These are phyloP conservation scores for Chroicocephalus ridibundus DNA, from an alignment of 2,113 vertebrate genomes.

Conservation along the genomic window DNA sequence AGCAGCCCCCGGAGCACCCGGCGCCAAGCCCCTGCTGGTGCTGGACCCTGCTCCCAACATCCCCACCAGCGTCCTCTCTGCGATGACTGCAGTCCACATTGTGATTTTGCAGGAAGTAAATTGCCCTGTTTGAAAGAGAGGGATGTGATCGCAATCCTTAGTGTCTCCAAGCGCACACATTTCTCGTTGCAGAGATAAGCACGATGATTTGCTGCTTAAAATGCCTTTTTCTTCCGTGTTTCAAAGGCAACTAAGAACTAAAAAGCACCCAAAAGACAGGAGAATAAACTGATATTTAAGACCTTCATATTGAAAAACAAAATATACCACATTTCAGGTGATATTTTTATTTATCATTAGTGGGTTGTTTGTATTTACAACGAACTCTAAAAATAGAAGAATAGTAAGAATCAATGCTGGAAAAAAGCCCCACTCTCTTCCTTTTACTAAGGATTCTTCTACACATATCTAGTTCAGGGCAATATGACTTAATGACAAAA, in stretches of 20 bases:
- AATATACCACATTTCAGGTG: neutral
- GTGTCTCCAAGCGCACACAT: neutral
- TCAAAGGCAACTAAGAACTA: neutral
- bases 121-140: fast-evolving
- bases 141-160: too few species aligned
- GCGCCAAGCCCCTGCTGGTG: neutral
- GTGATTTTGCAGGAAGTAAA: too few species aligned
- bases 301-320: neutral
- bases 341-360: neutral
- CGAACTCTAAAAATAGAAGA: neutral
- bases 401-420: neutral
- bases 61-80: neutral
- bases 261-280: neutral
- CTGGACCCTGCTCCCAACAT: neutral
- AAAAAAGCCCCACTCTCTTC: neutral
- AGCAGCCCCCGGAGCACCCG: neutral
- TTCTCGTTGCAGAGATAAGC: neutral
- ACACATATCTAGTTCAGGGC: neutral
- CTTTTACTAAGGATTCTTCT: neutral
- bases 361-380: neutral
- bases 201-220: neutral
- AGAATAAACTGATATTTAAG: neutral
- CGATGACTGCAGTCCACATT: fast-evolving
- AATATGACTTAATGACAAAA: neutral
- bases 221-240: neutral